Conservation (phyloP, 2,113 vertebrate genomes). For the Scomber japonicus region DNA sequence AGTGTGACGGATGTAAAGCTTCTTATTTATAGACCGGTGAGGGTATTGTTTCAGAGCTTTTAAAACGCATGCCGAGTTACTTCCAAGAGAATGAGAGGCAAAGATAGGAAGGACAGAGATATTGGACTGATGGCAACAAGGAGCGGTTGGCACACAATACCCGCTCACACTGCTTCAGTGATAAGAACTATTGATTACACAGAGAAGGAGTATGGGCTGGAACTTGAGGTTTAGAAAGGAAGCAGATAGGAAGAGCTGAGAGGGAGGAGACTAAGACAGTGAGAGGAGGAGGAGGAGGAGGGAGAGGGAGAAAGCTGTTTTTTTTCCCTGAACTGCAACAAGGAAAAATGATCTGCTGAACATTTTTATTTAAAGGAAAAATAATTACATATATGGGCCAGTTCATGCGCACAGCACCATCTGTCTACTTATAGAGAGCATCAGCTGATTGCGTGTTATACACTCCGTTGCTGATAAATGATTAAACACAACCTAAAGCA, state of each 20-base stretch:
- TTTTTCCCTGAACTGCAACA: not conserved
- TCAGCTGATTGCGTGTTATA: not conserved
- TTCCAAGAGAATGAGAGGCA: constrained; percentile 29
- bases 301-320: not conserved
- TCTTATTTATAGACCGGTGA: constrained; percentile 27
- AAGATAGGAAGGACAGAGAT: constrained; percentile 11
- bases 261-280: not conserved
- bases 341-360: not conserved
- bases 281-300: not conserved
- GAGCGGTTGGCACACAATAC: constrained; percentile 8
- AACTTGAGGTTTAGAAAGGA: constrained; percentile 11
- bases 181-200: constrained; percentile 42
- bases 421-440: not conserved
- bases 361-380: constrained; percentile 1
- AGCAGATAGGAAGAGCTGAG: not conserved
- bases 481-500: not conserved
- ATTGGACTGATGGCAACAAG: constrained; percentile 11
- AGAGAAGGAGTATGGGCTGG: constrained; percentile 18
- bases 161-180: constrained; percentile 10
- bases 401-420: not conserved
- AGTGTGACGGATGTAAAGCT: constrained; percentile 7
- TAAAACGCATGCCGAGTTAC: constrained; percentile 14
- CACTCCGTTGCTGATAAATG: not conserved
- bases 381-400: not conserved
- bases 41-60: constrained; percentile 16